phyloP scores from a whole-genome alignment of 2,888 invertebrate genomes.

The Troilus luridus region DNA sequence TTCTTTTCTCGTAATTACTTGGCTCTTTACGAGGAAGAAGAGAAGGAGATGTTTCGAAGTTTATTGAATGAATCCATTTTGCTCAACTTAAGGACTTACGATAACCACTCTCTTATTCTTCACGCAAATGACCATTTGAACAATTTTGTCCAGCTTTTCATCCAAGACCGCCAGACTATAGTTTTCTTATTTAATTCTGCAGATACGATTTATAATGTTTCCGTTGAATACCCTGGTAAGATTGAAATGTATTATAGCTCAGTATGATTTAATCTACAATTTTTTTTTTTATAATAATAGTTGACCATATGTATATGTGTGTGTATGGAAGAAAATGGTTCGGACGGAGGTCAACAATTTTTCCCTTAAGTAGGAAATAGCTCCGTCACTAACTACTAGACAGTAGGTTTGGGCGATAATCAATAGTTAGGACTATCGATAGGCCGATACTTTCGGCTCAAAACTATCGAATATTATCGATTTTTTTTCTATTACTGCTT shows the following conservation, averaged over 20 bases:
- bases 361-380: too few relatives aligned
- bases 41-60: conserved; percentile 76
- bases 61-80: conserved; percentile 86
- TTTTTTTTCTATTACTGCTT: too few relatives aligned
- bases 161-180: conserved; percentile 83
- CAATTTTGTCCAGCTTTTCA: conserved; percentile 92
- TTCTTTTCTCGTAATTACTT: conserved; percentile 85
- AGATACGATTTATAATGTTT: conserved; percentile 84
- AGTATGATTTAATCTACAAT: too few relatives aligned
- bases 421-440: too few relatives aligned
- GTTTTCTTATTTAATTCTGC: conserved; percentile 88
- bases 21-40: conserved; percentile 74
- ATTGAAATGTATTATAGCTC: neutral
- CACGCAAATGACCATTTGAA: conserved; percentile 94
- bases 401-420: too few relatives aligned
- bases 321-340: too few relatives aligned
- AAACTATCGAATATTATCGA: too few relatives aligned
- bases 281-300: too few relatives aligned
- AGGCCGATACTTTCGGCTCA: too few relatives aligned
- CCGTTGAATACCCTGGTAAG: conserved; percentile 77
- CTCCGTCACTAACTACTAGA: too few relatives aligned
- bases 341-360: too few relatives aligned
- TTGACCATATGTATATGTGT: too few relatives aligned
- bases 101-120: conserved; percentile 83
- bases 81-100: conserved; percentile 92